Evolutionary conservation across 2,888 invertebrate genomes (phyloP).

Genomic region (Epiblema foenella): DNA sequence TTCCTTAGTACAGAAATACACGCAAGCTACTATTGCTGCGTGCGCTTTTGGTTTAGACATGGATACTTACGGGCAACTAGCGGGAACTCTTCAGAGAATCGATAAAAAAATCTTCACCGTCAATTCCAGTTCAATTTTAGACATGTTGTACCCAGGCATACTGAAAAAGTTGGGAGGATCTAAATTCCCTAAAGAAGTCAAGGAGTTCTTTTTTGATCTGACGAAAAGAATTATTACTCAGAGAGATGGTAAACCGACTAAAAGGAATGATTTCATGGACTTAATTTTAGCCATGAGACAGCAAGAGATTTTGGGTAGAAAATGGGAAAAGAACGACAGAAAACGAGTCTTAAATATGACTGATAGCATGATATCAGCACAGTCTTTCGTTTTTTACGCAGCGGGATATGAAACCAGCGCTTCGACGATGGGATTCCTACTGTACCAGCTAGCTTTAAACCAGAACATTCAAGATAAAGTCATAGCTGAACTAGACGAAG

Average conservation of each 20-base stretch:
- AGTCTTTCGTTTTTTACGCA: conserved; percentile 63
- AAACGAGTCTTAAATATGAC: conserved; percentile 22
- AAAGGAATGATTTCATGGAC: conserved; percentile 22
- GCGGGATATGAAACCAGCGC: conserved; percentile 51
- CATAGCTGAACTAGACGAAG: conserved; percentile 59
- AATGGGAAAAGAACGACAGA: not conserved
- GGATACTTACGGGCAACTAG: conserved; percentile 9
- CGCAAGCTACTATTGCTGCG: conserved; percentile 31
- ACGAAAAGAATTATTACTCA: conserved; percentile 6
- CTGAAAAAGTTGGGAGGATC: conserved; percentile 17
- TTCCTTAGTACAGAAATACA: conserved; percentile 9
- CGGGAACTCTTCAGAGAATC: not conserved
- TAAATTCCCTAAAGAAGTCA: conserved; percentile 7
- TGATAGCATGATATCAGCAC: conserved; percentile 33
- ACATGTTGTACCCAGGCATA: conserved; percentile 25
- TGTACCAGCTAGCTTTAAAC: conserved; percentile 39
- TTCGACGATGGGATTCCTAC: conserved; percentile 33
- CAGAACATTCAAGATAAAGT: conserved; percentile 65
- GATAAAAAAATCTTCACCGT: conserved; percentile 17
- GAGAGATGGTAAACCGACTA: conserved; percentile 8
- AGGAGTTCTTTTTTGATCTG: conserved; percentile 12
- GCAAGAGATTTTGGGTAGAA: not conserved
- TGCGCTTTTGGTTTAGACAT: conserved; percentile 17
- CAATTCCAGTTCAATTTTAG: conserved; percentile 11
- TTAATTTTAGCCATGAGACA: conserved; percentile 4